Evolutionary conservation across 2,113 vertebrate genomes (phyloP), one percentile per base, ranked within the genome.

Genomic region (Plotosus lineatus): DNA sequence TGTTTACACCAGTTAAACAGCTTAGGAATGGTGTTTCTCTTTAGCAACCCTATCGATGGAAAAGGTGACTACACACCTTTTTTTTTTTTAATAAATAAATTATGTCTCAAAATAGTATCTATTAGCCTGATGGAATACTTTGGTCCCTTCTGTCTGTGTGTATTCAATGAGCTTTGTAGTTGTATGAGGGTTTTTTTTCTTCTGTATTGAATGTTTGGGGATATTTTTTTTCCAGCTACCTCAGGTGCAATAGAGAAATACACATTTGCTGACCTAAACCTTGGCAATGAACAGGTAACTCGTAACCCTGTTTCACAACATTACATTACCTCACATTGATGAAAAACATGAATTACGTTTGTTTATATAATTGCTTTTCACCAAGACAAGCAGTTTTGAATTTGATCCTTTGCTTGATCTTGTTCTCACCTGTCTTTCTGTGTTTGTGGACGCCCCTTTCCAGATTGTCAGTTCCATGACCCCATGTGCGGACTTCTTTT

Each of bases 401-500:
- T 31, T 4, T 5, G 14, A 31, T 48, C 14, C 8, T 75, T 26
- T 63, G 17, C 23, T 5, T 21, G 15, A 42, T 38, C 65, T 44
- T 38, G 0, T 51, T 38, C 33, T 69, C 19, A 9, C 51, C 14
- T 36, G 31, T 63, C n/a, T 28, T 44, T 23, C 74, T 28, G 23
- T 38, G 14, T 42, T 6, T 44, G 38, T 44, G n/a, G n/a, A n/a
- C n/a, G 23, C 3, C 44, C 66, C 40, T 26, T 0, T 63, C 55
- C 84, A 99, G 98, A 97, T 98, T 87, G 84, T 98, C 91, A 98
- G 97, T 87, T 96, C 98, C 69, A 93, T 95, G 87, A 98, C 95
- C 81, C 98, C 97, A 0, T 98, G 97, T 88, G 96, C 96, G 82
- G 98, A 99, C 88, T 99, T 99, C 87, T 97, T 98, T 91, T 98